Percentiles rank a stretch among this genome's conserved stretches.
phyloP scores from a whole-genome alignment of 2,113 vertebrate species.

The Heterocephalus glaber region DNA sequence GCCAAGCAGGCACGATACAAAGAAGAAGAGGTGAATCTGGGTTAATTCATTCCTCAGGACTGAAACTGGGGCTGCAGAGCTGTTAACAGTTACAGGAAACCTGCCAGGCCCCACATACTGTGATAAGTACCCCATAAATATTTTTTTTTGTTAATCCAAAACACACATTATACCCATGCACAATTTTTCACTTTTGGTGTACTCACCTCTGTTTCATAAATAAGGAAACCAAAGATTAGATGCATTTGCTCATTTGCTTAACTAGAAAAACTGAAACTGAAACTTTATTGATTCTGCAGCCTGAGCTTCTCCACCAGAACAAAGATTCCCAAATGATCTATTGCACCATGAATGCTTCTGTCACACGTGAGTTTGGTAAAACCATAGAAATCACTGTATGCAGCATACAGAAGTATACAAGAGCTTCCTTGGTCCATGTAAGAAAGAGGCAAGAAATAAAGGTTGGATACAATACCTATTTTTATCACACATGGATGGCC shows the following conservation, averaged over 20 bases:
- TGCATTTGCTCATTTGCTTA: not conserved
- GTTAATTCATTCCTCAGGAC: not conserved
- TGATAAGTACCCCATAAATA: not conserved
- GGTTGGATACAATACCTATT: not conserved
- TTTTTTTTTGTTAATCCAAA: not conserved
- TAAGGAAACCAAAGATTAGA: not conserved
- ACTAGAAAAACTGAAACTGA: not conserved
- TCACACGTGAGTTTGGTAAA: not conserved
- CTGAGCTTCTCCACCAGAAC: not conserved
- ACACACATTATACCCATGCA: not conserved
- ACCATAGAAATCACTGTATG: not conserved
- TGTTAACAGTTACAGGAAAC: not conserved
- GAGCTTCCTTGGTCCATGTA: not conserved
- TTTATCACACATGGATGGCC: not conserved
- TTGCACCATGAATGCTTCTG: not conserved
- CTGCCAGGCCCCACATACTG: not conserved
- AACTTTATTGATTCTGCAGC: not conserved
- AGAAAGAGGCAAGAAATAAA: not conserved
- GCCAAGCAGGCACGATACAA: not conserved
- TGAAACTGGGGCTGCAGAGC: not conserved
- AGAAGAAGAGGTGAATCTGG: not conserved
- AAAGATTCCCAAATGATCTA: not conserved
- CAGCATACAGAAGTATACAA: not conserved
- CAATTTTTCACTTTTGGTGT: not conserved
- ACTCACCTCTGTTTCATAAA: not conserved